Evolutionary conservation across 2,888 invertebrate species (phyloP), one percentile per base, ranked within the genome.

Genomic region (Drosophila lacicola): DNA sequence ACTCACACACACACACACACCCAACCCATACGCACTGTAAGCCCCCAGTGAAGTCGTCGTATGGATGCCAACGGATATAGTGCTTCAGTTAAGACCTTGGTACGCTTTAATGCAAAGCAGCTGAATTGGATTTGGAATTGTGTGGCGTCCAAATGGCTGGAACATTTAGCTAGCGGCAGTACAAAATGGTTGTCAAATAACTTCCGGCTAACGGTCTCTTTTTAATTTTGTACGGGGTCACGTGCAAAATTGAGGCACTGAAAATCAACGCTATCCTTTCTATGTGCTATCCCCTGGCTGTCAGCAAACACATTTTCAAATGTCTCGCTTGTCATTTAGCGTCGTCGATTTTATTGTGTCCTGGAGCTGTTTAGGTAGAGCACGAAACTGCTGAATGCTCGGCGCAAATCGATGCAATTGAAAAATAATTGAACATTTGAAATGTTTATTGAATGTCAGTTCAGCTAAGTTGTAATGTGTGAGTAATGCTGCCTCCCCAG

Each of bases 401-500:
- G 8, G 14, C 76, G 65, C 57, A 80, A 80, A 80, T 88, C 87
- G 81, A 60, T 75, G 87, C 81, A 85, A 87, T 89, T 85, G 85
- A 89, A 85, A 89, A 85, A 87, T 85, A 85, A 85, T 85, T 89
- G 85, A 87, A 82, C 88, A 74, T 73, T 89, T 75, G 74, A 77
- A 77, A 78, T 73, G 89, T 72, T 84, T 89, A 85, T 84, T 85
- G 85, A 89, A 74, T 87, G 78, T 67, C 77, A 88, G 78, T 55
- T 66, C 41, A 63, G 74, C 49, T 56, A 33, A 71, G 62, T 45
- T 64, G 45, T 58, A 41, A 60, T 58, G 76, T 62, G 71, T 70
- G 54, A 50, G 47, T n/a, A 39, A 19, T 29, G 46, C 9, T 37
- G 49, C 41, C 49, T 57, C 71, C 65, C 47, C 41, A 42, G 63